Evolutionary conservation across 2,888 invertebrate species (phyloP).

Genomic region (Leucozona laternaria): DNA sequence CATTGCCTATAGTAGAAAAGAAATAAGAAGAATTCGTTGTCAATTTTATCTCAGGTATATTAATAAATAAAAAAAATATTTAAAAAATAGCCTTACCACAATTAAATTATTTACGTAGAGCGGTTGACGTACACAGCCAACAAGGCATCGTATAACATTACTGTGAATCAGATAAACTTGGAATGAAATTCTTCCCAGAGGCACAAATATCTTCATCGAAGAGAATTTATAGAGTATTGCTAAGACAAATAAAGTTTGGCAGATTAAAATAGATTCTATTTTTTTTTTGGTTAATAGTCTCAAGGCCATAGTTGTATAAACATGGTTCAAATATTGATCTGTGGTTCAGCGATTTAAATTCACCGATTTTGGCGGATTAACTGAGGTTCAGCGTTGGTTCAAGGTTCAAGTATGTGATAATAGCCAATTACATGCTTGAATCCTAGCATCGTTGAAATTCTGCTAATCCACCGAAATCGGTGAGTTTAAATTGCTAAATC

Average conservation of each 20-base stretch:
- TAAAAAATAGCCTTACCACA: constrained; percentile 77
- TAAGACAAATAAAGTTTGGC: constrained; percentile 48
- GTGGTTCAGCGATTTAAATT: too few species aligned
- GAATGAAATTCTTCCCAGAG: constrained; percentile 80
- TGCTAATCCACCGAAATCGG: too few species aligned
- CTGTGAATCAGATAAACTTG: constrained; percentile 81
- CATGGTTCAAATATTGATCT: too few species aligned
- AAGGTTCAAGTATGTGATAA: too few species aligned
- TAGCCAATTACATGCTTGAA: too few species aligned
- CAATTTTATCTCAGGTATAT: too few species aligned
- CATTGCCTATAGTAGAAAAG: constrained; percentile 67
- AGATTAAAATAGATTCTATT: not conserved
- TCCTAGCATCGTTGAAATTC: too few species aligned
- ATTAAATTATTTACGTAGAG: constrained; percentile 78
- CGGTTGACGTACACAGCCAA: constrained; percentile 78
- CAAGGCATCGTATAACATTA: constrained; percentile 77
- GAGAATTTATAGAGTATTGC: constrained; percentile 79
- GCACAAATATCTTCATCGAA: constrained; percentile 78
- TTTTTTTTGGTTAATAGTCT: not conserved
- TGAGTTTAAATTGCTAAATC: too few species aligned
- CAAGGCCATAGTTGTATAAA: too few species aligned
- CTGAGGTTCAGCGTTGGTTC: too few species aligned
- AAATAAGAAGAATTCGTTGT: not conserved
- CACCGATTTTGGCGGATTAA: too few species aligned
- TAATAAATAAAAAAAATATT: too few species aligned